A percentile compares a stretch with the other conserved stretches of the same genome.
Evolutionary conservation across 2,113 vertebrate genomes (phyloP).

Genomic region (Gymnocephalus cernua): DNA sequence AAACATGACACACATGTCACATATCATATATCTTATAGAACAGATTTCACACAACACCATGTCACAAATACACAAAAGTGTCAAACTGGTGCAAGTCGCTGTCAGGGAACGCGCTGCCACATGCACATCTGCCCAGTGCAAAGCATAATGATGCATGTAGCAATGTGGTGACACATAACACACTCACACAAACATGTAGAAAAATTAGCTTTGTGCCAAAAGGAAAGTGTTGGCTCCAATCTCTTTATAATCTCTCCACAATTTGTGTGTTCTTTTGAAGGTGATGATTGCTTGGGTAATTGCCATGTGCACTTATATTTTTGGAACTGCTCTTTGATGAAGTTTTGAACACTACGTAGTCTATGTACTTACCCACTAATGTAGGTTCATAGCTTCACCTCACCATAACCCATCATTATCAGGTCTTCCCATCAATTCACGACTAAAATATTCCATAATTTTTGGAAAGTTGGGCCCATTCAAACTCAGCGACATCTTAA

Average conservation of each 20-base stretch:
- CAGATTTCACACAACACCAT: neutral
- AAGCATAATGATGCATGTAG: no score
- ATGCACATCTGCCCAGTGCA: neutral
- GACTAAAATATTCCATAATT: slow-evolving; percentile 38
- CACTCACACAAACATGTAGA: neutral
- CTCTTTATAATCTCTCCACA: neutral
- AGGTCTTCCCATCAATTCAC: slow-evolving; percentile 44
- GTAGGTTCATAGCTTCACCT: slow-evolving; percentile 47
- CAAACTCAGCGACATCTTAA: slow-evolving; percentile 34
- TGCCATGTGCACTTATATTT: slow-evolving; percentile 49
- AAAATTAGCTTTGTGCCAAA: neutral
- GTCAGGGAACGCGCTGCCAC: neutral
- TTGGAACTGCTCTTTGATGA: slow-evolving; percentile 50
- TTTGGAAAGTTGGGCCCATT: slow-evolving; percentile 48
- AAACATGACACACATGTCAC: neutral
- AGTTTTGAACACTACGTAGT: slow-evolving; percentile 22
- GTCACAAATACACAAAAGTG: neutral
- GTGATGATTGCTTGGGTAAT: slow-evolving; percentile 41
- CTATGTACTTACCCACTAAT: slow-evolving; percentile 50
- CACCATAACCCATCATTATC: slow-evolving; percentile 61
- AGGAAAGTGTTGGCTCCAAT: neutral
- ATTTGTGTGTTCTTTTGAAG: slow-evolving; percentile 41
- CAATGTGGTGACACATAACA: neutral
- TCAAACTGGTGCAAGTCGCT: neutral
- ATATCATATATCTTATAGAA: neutral